Evolutionary conservation across 2,888 invertebrate species (phyloP), one percentile per base, ranked within the genome.

Genomic region (Ceratothoa steindachneri): DNA sequence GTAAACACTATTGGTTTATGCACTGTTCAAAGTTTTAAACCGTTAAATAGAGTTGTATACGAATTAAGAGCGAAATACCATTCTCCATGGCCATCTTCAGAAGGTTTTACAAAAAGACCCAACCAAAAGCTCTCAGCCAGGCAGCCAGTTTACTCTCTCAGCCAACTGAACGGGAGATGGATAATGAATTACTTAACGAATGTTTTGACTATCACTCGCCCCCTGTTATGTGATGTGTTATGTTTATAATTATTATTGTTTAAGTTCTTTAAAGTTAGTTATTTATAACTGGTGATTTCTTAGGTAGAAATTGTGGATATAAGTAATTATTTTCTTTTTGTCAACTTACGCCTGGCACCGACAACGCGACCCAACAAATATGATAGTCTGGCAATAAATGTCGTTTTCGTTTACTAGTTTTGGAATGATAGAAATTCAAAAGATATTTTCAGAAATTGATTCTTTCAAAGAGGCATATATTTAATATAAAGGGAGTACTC

Each of bases 111-210:
- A 71, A 73, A 70, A 71, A 71, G 55, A 66, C 73, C 71, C 60
- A 60, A 60, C 60, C 60, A 60, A 60, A 60, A 60, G 31, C 15
- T 70, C 31, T 55, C 53, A 70, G 64, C 30, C 70, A 64, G 70
- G 70, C 30, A 64, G 60, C 70, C 64, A 55, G 70, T 60, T 64
- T 60, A 70, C 70, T 70, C 70, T 24, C 69, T 31, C 67, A 75
- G 78, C 77, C 69, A 77, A 69, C 74, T 69, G 72, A 71, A 67
- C 72, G 75, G 74, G 77, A 69, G 72, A 71, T 68, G 73, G 72
- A 64, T 70, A 64, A 70, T 70, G 64, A 64, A 69, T 41, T 41
- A 41, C 41, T 41, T 41, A 41, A 41, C 15, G 15, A 41, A 41
- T 41, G 41, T 41, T 41, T 9, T 41, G 41, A 41, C 41, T 5